These are phyloP conservation scores for Vireo altiloquus DNA, from an alignment of 2,113 vertebrate genomes.

Conservation along the genomic window DNA sequence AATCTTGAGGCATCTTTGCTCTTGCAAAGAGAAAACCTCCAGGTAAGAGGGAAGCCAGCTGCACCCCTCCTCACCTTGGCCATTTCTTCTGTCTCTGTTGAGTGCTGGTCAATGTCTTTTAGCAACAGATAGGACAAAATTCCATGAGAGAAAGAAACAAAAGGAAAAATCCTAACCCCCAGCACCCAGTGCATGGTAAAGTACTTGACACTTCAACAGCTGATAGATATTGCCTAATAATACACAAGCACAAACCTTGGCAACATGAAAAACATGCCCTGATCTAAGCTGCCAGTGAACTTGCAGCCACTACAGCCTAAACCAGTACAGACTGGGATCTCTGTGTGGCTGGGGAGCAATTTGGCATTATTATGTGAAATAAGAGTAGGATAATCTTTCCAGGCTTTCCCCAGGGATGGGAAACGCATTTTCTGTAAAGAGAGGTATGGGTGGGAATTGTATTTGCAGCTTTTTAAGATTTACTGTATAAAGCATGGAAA, in stretches of 20 bases:
- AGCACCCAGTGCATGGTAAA: not conserved
- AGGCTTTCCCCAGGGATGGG: not conserved
- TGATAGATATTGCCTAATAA: not conserved
- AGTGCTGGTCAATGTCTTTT: not conserved
- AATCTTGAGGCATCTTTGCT: not conserved
- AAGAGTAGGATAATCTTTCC: not conserved
- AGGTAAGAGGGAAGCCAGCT: not conserved
- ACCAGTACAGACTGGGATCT: not conserved
- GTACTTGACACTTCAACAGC: not conserved
- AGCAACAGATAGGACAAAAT: not conserved
- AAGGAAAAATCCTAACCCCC: not conserved
- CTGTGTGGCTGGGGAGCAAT: not conserved
- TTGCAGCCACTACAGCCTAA: not conserved
- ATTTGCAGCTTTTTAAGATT: not conserved
- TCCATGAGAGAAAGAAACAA: not conserved
- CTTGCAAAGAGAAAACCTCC: not conserved
- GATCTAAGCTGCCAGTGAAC: not conserved
- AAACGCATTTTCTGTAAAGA: not conserved
- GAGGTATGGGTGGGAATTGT: not conserved
- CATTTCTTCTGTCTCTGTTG: not conserved
- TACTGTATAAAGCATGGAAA: not conserved
- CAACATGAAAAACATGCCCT: not conserved
- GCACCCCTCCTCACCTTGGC: not conserved
- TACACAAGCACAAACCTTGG: not conserved
- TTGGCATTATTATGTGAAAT: not conserved